Percentiles rank a stretch among this genome's conserved stretches.
Evolutionary conservation across 2,113 vertebrate genomes (phyloP).

Genomic region (Capreolus pygargus): DNA sequence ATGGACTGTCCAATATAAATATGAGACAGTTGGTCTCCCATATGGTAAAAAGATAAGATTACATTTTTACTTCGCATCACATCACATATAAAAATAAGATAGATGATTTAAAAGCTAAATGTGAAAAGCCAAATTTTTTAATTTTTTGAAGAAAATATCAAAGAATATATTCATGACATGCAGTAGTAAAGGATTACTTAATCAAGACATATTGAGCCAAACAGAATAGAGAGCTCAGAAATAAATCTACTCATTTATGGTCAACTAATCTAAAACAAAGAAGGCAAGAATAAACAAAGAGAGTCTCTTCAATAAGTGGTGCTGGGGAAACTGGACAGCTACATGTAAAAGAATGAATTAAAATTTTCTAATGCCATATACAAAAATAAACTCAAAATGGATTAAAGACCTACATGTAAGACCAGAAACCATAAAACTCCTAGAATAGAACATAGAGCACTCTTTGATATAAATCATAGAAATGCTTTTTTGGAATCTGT

Average conservation of each 20-base stretch:
- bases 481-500: neutral
- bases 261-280: neutral
- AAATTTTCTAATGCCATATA: neutral
- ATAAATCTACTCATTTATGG: neutral
- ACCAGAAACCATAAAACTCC: neutral
- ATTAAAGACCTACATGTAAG: neutral
- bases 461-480: neutral
- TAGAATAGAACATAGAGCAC: neutral
- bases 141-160: neutral
- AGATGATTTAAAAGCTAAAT: neutral
- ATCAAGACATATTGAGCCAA: neutral
- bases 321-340: neutral
- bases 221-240: neutral
- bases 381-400: neutral
- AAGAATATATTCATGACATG: neutral
- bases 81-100: neutral
- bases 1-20: neutral
- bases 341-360: neutral
- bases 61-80: neutral
- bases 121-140: neutral
- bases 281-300: neutral
- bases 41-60: neutral
- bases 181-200: neutral
- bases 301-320: neutral
- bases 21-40: neutral